phyloP scores from a whole-genome alignment of 2,888 invertebrate species.

The Caenorhabditis angaria region DNA sequence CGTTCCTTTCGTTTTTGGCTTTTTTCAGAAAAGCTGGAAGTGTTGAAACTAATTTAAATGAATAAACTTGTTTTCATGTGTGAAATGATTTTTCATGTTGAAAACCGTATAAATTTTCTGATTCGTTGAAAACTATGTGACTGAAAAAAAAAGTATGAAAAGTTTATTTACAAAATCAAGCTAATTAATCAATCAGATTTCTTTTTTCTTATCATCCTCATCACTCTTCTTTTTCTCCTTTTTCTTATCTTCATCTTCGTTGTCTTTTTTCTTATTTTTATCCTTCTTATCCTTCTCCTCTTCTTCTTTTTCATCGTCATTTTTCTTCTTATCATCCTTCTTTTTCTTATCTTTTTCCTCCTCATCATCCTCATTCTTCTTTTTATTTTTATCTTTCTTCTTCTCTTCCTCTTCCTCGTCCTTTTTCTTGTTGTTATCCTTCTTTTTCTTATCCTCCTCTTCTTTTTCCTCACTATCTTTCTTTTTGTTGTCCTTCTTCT shows the following conservation, averaged over 20 bases:
- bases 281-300: slow-evolving; percentile 14
- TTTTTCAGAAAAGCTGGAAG: no score
- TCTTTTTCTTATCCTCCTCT: neutral
- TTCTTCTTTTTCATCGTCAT: slow-evolving; percentile 7
- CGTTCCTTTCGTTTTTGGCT: no score
- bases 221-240: slow-evolving; percentile 7
- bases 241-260: slow-evolving; percentile 14
- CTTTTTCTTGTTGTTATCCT: slow-evolving; percentile 3
- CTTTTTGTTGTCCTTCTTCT: neutral
- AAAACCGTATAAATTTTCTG: no score
- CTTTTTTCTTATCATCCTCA: no score
- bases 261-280: slow-evolving; percentile 11
- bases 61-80: no score
- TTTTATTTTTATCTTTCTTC: slow-evolving; percentile 17
- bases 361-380: neutral
- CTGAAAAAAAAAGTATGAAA: no score
- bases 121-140: no score
- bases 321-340: neutral
- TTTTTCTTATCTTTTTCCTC: slow-evolving; percentile 8
- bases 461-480: slow-evolving; percentile 10
- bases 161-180: no score
- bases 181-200: no score
- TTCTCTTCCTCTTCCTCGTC: slow-evolving; percentile 17
- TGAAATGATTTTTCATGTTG: no score
- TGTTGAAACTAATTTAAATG: no score